These are phyloP conservation scores for Ophraella communa DNA, from an alignment of 2,888 invertebrate species.

Conservation along the genomic window DNA sequence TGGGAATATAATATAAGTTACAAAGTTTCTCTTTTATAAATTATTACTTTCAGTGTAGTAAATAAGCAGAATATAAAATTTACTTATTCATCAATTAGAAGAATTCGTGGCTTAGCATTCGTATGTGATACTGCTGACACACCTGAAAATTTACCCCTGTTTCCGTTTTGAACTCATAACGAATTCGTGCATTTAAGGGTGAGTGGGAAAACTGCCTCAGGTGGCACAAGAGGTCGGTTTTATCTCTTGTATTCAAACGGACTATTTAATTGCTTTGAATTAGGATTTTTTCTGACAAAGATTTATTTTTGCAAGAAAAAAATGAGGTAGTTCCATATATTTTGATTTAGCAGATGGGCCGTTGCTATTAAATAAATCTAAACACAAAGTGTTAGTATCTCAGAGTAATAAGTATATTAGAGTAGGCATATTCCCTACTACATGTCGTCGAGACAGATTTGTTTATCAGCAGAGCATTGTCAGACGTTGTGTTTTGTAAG, in stretches of 20 bases:
- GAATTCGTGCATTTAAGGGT: constrained; percentile 9
- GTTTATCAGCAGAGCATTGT: no score
- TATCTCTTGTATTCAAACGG: not conserved
- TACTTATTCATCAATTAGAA: constrained; percentile 34
- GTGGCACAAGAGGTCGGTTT: not conserved
- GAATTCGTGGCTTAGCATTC: constrained; percentile 29
- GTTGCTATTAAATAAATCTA: no score
- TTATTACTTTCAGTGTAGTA: not conserved
- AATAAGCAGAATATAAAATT: constrained; percentile 23
- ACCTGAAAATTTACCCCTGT: constrained; percentile 33
- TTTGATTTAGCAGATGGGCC: no score
- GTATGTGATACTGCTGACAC: constrained; percentile 37
- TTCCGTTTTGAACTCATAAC: constrained; percentile 14
- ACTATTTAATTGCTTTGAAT: not conserved
- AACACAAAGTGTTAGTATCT: no score
- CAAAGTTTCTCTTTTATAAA: no score
- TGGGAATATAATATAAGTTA: no score
- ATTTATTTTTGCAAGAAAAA: not conserved
- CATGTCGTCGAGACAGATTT: no score
- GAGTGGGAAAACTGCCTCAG: constrained; percentile 5
- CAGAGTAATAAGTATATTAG: no score
- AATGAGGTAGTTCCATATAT: not conserved
- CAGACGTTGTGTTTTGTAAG: no score
- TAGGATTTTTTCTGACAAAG: not conserved
- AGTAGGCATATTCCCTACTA: no score